Percentiles rank a stretch among this genome's conserved stretches.
phyloP scores from a whole-genome alignment of 2,888 invertebrate species.

The Caenorhabditis sulstoni region DNA sequence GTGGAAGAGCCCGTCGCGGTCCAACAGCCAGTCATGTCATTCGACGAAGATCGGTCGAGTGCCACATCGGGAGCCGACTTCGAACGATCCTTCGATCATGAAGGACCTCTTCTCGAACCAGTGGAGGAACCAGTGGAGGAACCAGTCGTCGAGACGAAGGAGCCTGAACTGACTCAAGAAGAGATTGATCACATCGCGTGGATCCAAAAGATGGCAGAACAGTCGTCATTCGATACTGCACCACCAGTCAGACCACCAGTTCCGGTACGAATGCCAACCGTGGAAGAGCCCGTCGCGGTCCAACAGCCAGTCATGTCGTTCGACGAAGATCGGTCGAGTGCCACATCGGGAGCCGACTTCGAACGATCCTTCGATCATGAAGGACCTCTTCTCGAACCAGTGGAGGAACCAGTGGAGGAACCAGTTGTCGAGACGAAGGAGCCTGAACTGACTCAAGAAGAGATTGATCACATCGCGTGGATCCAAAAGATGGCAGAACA shows the following conservation, averaged over 20 bases:
- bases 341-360: slow-evolving; percentile 5
- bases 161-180: slow-evolving; percentile 30
- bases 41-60: slow-evolving; percentile 14
- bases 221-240: slow-evolving; percentile 24
- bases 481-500: slow-evolving; percentile 31
- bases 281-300: not conserved
- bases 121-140: slow-evolving; percentile 1
- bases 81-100: slow-evolving; percentile 18
- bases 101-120: slow-evolving; percentile 30
- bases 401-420: slow-evolving; percentile 5
- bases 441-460: slow-evolving; percentile 24
- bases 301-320: slow-evolving; percentile 1
- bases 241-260: slow-evolving; percentile 1
- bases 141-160: too few species aligned
- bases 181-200: slow-evolving; percentile 41
- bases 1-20: slow-evolving; percentile 1
- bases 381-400: slow-evolving; percentile 5
- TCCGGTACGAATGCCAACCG: not conserved
- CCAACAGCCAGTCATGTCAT: not conserved
- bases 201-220: slow-evolving; percentile 32
- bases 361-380: slow-evolving; percentile 18
- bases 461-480: slow-evolving; percentile 42
- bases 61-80: slow-evolving; percentile 23
- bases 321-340: slow-evolving; percentile 3
- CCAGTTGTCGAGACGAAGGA: too few species aligned